Evolutionary conservation across 2,888 invertebrate species (phyloP), one percentile per base, ranked within the genome.

Genomic region (Drosophila longiperda): DNA sequence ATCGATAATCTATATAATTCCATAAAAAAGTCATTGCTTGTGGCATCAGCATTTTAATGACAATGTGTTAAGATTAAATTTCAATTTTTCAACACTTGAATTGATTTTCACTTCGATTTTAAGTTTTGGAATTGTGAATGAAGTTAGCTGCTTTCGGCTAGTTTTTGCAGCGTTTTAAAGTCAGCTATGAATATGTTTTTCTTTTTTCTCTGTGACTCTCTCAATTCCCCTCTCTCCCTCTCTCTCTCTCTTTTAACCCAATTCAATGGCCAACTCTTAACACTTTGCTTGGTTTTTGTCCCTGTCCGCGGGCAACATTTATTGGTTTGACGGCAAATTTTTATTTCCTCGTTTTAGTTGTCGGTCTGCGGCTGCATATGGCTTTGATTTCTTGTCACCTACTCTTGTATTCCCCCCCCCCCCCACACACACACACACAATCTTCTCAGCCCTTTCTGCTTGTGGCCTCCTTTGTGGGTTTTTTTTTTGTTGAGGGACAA

Each of bases 301-400:
- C 20, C 58, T 54, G 54, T 38, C 49, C 75, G 38, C 45, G 49
- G 62, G 49, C 75, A 68, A 83, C 87, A 89, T 87, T 87, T 87
- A 87, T 87, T 89, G 87, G 89, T 75, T 73, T 64, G 70, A 80
- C 82, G 87, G 87, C 87, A 87, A 87, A 87, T 89, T 89, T 87
- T 89, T 89, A 87, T 87, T 89, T 87, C 80, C 76, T 73, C 61
- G 73, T 73, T 77, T 73, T 81, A 83, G 78, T 78, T 78, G 77
- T 73, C 38, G 75, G 75, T 72, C 72, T 78, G 80, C 53, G 80
- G 78, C 69, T 71, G 80, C 70, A 87, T 84, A 82, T 83, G 87
- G 73, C 75, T 69, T 75, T 71, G 80, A 72, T 73, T 83, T 75
- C 73, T 68, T 75, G 65, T 80, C 75, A 63, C 68, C 65, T 55